Evolutionary conservation across 2,113 vertebrate species (phyloP), one percentile per base, ranked within the genome.

Genomic region (Petrocephalus microphthalmus): DNA sequence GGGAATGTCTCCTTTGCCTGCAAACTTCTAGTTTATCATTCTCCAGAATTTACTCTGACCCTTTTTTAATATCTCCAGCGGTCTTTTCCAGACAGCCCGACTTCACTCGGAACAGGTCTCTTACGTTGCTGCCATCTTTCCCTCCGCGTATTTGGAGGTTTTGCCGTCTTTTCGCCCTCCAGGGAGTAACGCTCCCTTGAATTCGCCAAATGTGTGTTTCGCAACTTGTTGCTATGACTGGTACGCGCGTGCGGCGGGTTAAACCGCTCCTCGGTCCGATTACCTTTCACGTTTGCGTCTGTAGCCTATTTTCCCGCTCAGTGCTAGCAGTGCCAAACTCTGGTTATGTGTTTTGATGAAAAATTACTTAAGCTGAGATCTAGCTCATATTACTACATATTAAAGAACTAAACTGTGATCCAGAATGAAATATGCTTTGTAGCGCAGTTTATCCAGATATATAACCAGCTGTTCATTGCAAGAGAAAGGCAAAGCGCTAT

Each of bases 321-420:
- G 92, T 91, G 90, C 37, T 45, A 19, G 47, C 88, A 22, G 25
- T 53, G 29, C 1, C 86, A 83, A 74, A 90, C 88, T 88, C 89
- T 86, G 89, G 67, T 88, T 90, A 92, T 93, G 91, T 92, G 90
- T 91, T 93, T 94, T 92, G 91, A 91, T 89, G 67, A 89, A 85
- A 52, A 90, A 94, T 94, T 93, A 93, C 92, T 89, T 85, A 7
- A 56, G 49, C 17, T 54, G 10, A 89, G 93, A 93, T 94, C 94
- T 93, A 93, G 92, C 89, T 88, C 91, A 94, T 93, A 95, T 94
- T 94, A 94, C 83, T 47, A 52, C 91, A 91, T 92, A 94, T 94
- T 94, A 95, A 92, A 92, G 94, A 93, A 94, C 90, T 87, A 90
- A 91, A 93, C 91, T 94, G 91, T 92, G 93, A 94, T 93, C 93